phyloP scores from a whole-genome alignment of 1,140 invertebrate species.

The Trichogramma pretiosum region DNA sequence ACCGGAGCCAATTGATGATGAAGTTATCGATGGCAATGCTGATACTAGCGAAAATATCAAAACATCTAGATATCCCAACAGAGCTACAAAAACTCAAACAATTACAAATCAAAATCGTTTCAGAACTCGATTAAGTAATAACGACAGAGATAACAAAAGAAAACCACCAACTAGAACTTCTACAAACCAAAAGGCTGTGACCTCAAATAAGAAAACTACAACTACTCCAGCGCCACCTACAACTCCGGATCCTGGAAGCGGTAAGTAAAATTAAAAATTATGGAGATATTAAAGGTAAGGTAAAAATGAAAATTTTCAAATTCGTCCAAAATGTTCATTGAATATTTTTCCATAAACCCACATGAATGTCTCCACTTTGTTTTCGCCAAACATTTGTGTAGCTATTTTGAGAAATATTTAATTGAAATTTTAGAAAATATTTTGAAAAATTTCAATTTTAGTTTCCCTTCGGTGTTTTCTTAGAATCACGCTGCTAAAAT shows the following conservation, averaged over 20 bases:
- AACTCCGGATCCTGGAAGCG: slow-evolving; percentile 78
- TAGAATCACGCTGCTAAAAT: slow-evolving; percentile 24
- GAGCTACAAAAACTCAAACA: slow-evolving; percentile 12
- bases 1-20: slow-evolving; percentile 5
- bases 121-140: slow-evolving; percentile 16
- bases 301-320: too few species aligned
- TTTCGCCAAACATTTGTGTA: too few species aligned
- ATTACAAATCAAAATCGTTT: slow-evolving; percentile 22
- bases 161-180: slow-evolving; percentile 16
- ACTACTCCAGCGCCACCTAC: slow-evolving; percentile 80
- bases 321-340: too few species aligned
- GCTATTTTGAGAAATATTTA: neutral
- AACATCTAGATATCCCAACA: slow-evolving; percentile 17
- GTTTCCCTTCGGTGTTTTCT: too few species aligned
- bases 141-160: slow-evolving; percentile 22
- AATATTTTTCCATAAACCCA: too few species aligned
- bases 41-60: slow-evolving; percentile 27
- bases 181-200: slow-evolving; percentile 16
- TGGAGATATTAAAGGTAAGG: too few species aligned
- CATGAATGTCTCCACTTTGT: too few species aligned
- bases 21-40: slow-evolving; percentile 24
- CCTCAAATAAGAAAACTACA: slow-evolving; percentile 41
- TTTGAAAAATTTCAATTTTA: neutral
- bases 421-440: too few species aligned
- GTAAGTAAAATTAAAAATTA: slow-evolving; percentile 37